Conservation (phyloP, 2,888 invertebrate genomes). For the Eristalis tenax region DNA sequence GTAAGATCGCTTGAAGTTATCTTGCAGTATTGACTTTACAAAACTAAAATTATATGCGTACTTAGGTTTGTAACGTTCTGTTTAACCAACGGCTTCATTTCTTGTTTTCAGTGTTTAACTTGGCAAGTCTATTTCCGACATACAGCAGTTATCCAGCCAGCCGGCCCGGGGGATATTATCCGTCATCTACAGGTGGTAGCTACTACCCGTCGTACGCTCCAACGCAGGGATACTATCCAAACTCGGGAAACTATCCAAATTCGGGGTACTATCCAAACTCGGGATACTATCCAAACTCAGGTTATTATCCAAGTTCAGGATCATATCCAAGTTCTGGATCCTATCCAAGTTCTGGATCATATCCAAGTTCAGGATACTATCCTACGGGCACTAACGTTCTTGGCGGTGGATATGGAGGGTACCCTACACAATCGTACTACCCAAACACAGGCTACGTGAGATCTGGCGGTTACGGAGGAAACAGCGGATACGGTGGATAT, state of each 20-base stretch:
- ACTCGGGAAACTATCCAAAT: not conserved
- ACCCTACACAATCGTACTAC: constrained; percentile 73
- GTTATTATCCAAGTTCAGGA: not conserved
- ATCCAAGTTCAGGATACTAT: constrained; percentile 75
- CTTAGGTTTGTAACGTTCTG: not conserved
- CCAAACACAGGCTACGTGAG: constrained; percentile 61
- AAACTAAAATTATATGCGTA: too few species aligned
- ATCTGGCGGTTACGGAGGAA: constrained; percentile 62
- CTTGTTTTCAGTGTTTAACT: constrained; percentile 78
- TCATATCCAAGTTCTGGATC: too few species aligned
- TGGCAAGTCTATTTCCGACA: constrained; percentile 79
- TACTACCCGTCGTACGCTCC: constrained; percentile 15
- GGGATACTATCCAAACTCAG: constrained; percentile 49
- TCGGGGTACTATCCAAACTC: constrained; percentile 10
- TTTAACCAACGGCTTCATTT: not conserved
- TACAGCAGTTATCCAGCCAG: constrained; percentile 58
- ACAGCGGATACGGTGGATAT: constrained; percentile 81
- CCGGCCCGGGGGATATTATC: constrained; percentile 56
- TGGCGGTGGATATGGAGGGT: constrained; percentile 74
- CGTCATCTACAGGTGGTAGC: constrained; percentile 51
- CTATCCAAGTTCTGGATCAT: constrained; percentile 25
- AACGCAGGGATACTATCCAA: too few species aligned
- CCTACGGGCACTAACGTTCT: constrained; percentile 80
- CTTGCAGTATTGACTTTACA: too few species aligned
- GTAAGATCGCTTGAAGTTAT: too few species aligned